These are phyloP conservation scores for Amphiprion ocellaris DNA, from an alignment of 2,113 vertebrate species.

Conservation along the genomic window DNA sequence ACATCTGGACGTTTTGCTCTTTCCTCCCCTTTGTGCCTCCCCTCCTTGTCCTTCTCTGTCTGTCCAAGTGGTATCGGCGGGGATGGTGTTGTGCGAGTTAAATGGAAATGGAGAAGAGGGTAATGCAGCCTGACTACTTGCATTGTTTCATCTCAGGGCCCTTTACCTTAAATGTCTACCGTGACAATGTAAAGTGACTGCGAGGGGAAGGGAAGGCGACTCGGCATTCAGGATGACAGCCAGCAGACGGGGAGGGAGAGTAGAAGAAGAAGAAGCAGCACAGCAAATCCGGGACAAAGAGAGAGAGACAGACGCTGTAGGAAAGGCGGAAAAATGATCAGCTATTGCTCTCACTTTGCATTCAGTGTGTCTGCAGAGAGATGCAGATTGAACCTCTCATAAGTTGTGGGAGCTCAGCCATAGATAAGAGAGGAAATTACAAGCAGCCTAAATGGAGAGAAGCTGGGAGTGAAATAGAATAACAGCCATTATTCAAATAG, in stretches of 20 bases:
- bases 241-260: slow-evolving; percentile 10
- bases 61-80: slow-evolving; percentile 2
- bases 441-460: slow-evolving; percentile 70
- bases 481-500: slow-evolving; percentile 73
- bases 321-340: slow-evolving; percentile 34
- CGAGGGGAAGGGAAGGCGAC: not conserved
- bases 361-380: slow-evolving; percentile 54
- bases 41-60: slow-evolving; percentile 30
- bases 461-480: slow-evolving; percentile 68
- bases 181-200: slow-evolving; percentile 45
- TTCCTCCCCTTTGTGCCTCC: not conserved
- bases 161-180: slow-evolving; percentile 54
- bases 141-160: slow-evolving; percentile 46
- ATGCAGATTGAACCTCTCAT: slow-evolving; percentile 69
- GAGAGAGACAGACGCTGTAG: slow-evolving; percentile 18
- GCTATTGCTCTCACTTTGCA: slow-evolving; percentile 60
- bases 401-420: slow-evolving; percentile 56
- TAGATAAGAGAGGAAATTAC: slow-evolving; percentile 71
- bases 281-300: not conserved
- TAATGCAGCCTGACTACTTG: slow-evolving; percentile 59
- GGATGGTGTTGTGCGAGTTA: slow-evolving; percentile 51
- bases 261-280: too few species aligned
- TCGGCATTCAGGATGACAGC: slow-evolving; percentile 28
- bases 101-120: slow-evolving; percentile 50
- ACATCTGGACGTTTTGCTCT: not conserved